Evolutionary conservation across 2,797 vertebrate genomes (phyloP).

Genomic region (Sebastes itinus): DNA sequence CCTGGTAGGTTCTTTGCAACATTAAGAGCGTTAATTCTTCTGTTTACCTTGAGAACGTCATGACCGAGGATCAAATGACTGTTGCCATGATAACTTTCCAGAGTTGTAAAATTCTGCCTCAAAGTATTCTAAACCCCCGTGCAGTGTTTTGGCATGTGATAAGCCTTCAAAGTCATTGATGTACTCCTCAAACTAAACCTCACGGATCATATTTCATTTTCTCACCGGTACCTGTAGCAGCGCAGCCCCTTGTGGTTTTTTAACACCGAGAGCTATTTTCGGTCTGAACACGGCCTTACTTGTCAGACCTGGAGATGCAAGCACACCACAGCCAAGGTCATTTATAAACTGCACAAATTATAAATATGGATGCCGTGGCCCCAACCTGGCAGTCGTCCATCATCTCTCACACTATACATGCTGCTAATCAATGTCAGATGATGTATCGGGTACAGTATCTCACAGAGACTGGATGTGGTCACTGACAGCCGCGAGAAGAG

Average conservation of each 20-base stretch:
- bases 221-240: slow-evolving; percentile 57
- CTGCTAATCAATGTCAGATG: slow-evolving; percentile 60
- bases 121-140: neutral
- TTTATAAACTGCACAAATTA: slow-evolving; percentile 60
- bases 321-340: slow-evolving; percentile 50
- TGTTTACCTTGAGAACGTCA: slow-evolving; percentile 24
- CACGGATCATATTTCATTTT: slow-evolving; percentile 47
- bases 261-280: slow-evolving; percentile 54
- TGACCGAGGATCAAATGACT: slow-evolving; percentile 26
- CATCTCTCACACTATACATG: slow-evolving; percentile 38
- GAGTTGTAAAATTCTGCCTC: slow-evolving; percentile 11
- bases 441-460: slow-evolving; percentile 39
- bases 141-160: slow-evolving; percentile 44
- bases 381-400: slow-evolving; percentile 49
- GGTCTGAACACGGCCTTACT: slow-evolving; percentile 34
- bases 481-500: neutral
- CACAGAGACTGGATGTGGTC: slow-evolving; percentile 1
- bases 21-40: neutral
- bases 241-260: slow-evolving; percentile 27
- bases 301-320: slow-evolving; percentile 42
- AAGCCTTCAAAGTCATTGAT: slow-evolving; percentile 53
- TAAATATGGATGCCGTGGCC: slow-evolving; percentile 59
- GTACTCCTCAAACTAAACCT: slow-evolving; percentile 33
- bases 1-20: neutral
- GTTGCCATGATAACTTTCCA: neutral